Base-by-base conservation (phyloP, 2,113 vertebrate genomes). In the Sitta europaea region DNA sequence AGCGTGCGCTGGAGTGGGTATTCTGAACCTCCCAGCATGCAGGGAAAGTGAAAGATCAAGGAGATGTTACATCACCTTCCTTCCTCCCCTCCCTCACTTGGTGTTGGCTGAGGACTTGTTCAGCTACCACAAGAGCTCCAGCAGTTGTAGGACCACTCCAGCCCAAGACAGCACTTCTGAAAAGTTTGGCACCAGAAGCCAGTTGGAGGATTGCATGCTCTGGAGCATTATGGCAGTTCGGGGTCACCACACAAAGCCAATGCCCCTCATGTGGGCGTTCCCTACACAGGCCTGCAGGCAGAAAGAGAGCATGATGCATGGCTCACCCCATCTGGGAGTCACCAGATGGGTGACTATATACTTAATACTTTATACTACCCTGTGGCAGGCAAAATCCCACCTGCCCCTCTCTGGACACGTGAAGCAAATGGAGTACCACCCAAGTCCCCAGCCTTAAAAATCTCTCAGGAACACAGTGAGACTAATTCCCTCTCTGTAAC, bases 231-330 rank as follows among this genome's bases (percentile, higher is more conserved):
- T 0, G 2, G 23, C 38, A 7, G 25, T 3, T 78, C 2, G 2
- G 53, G 63, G 53, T 54, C 0, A 0, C 36, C 3, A 2, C 33
- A 5, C 18, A 27, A 24, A 77, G 40, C 22, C 42, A 47, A 0
- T 35, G 33, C 12, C 38, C 50, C 31, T 33, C 5, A 6, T 1
- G 11, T 66, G 58, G 23, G 28, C 3, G 0, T 55, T 79, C 40
- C 45, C 12, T 67, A 5, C 3, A 1, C 11, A 43, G 14, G 31
- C 6, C 40, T 80, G 18, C 25, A 43, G 45, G 70, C 23, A 80
- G 73, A 62, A 81, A 27, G 48, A 45, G 27, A 57, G 21, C 24
- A 45, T 9, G n/a, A 4, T 36, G 40, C 29, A 82, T 58, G 33
- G 40, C 40, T 78, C 63, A 55, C 12, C n/a, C n/a, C 23, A 59